Percentiles rank a stretch among this genome's conserved stretches.
Conservation (phyloP, 1,140 invertebrate genomes). For the Ceratitis capitata region DNA sequence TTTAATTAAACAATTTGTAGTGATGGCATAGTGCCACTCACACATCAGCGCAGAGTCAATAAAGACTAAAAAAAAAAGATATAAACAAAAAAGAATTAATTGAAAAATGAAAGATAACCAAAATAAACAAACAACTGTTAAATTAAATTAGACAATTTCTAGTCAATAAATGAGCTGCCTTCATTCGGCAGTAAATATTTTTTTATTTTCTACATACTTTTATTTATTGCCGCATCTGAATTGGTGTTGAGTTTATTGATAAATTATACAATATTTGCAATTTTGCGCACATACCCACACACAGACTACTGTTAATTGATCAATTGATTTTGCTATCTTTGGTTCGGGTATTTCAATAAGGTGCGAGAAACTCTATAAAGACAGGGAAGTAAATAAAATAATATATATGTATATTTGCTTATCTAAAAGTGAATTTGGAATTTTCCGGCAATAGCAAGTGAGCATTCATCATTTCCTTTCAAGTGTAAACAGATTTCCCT, state of each 20-base stretch:
- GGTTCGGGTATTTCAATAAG: not conserved
- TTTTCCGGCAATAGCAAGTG: no score
- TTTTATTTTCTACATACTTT: not conserved
- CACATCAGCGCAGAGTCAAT: not conserved
- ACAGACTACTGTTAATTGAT: not conserved
- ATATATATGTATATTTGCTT: no score
- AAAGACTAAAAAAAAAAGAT: not conserved
- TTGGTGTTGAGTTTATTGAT: slow-evolving; percentile 16
- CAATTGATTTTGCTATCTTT: slow-evolving; percentile 1
- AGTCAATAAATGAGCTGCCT: not conserved
- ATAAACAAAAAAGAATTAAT: not conserved
- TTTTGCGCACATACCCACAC: not conserved
- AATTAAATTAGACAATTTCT: slow-evolving; percentile 31
- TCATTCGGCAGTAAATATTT: not conserved
- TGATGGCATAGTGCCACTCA: not conserved
- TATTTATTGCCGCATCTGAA: not conserved
- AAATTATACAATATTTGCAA: slow-evolving; percentile 28
- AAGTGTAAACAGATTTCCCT: no score
- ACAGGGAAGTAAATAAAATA: no score
- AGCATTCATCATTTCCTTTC: no score
- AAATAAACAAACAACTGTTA: not conserved
- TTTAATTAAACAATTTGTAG: slow-evolving; percentile 40
- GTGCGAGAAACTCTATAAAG: not conserved
- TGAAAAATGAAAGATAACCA: not conserved
- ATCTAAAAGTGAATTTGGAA: no score